Evolutionary conservation across 2,888 invertebrate species (phyloP), one percentile per base, ranked within the genome.

Genomic region (Exocentrus adspersus): DNA sequence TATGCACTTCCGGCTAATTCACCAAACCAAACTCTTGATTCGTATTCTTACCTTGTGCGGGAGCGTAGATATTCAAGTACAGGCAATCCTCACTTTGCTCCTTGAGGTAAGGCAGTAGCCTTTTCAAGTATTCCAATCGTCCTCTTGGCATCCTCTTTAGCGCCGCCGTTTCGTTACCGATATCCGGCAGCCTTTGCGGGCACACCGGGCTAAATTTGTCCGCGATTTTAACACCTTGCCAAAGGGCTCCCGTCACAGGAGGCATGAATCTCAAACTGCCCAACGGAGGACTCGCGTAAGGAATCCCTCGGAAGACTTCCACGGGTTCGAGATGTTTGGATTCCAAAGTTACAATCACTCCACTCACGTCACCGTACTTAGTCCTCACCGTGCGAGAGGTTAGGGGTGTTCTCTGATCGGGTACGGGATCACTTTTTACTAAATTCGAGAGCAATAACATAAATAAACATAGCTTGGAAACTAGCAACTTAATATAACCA

Each of bases 1-100:
- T 24, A 24, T 3, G 24, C 24, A 24, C 24, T 24, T 24, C 24
- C 7, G 24, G 7, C 3, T 24, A 3, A 24, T 7, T 24, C 24
- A 24, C 24, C 16, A 7, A 20, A 48, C 4, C n/a, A 12, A 48
- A 21, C 21, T n/a, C 24, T n/a, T 54, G 30, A 43, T 24, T 16
- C 30, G 43, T 19, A 30, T 48, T 37, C 59, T 24, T 86, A 97
- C 97, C 95, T 92, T 93, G 92, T 75, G 93, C 93, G 57, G 98
- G 98, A 20, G 95, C 94, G 86, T 97, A 98, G 79, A 98, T 92
- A 84, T 98, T 98, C 80, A 98, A 88, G 83, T 95, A 97, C 68
- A 98, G 89, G 80, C 98, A 98, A 85, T 98, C 97, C 86, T 98
- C 98, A 72, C 92, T 94, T 85, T 98, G 97, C 81, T 96, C 92